These are phyloP conservation scores for Calliopum simillimum DNA, from an alignment of 2,888 invertebrate genomes.

Conservation along the genomic window DNA sequence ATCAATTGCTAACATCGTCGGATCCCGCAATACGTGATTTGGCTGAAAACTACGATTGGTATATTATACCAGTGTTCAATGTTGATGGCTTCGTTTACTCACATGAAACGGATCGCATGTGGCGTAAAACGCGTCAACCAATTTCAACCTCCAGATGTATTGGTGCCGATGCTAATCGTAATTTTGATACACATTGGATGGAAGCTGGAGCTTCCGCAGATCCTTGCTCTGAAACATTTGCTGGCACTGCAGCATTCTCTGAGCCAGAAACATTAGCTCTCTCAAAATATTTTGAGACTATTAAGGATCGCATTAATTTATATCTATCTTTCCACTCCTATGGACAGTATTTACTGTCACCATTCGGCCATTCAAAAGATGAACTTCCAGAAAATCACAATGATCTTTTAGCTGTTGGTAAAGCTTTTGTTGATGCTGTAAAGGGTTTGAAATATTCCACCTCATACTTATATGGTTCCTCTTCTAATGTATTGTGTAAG, in stretches of 20 bases:
- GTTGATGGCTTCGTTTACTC: slow-evolving; percentile 79
- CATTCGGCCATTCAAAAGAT: slow-evolving; percentile 69
- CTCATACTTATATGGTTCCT: slow-evolving; percentile 68
- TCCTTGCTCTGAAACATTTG: slow-evolving; percentile 65
- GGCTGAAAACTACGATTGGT: slow-evolving; percentile 78
- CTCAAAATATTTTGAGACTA: slow-evolving; percentile 66
- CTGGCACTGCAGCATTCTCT: slow-evolving; percentile 70
- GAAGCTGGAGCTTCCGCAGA: slow-evolving; percentile 68
- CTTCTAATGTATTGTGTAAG: slow-evolving; percentile 71
- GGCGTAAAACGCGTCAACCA: slow-evolving; percentile 74
- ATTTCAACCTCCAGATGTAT: slow-evolving; percentile 54
- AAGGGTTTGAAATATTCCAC: slow-evolving; percentile 67
- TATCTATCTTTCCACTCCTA: slow-evolving; percentile 74
- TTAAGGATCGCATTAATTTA: slow-evolving; percentile 65
- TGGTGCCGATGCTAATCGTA: slow-evolving; percentile 60
- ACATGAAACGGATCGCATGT: slow-evolving; percentile 72
- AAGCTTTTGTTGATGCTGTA: slow-evolving; percentile 69
- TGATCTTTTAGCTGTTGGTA: slow-evolving; percentile 66
- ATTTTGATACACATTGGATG: slow-evolving; percentile 59
- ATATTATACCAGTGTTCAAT: slow-evolving; percentile 77
- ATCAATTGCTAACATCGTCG: slow-evolving; percentile 73
- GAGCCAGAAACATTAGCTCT: slow-evolving; percentile 69
- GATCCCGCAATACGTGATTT: slow-evolving; percentile 70
- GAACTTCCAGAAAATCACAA: slow-evolving; percentile 67
- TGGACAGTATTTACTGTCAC: slow-evolving; percentile 72